Percentiles rank a stretch among this genome's conserved stretches.
These are phyloP conservation scores for Oceanites oceanicus DNA, from an alignment of 2,113 vertebrate species.

Conservation along the genomic window DNA sequence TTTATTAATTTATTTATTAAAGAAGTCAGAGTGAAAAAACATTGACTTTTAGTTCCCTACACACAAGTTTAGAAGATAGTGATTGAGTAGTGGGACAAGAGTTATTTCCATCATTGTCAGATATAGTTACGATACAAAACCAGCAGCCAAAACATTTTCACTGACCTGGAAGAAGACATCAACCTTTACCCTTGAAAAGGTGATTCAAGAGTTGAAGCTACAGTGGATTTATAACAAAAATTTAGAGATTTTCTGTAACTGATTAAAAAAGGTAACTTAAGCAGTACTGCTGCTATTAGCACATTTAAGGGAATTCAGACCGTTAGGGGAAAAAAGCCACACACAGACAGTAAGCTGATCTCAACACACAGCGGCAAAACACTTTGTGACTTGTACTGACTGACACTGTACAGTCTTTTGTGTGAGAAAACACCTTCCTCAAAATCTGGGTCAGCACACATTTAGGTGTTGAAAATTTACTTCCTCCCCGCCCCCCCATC, in stretches of 20 bases:
- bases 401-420: background rate
- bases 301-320: background rate
- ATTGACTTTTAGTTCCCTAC: background rate
- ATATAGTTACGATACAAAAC: background rate
- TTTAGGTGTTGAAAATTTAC: background rate
- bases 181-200: background rate
- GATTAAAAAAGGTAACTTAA: background rate
- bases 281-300: background rate
- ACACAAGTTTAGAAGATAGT: accelerated
- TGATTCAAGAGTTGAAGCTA: background rate
- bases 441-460: background rate
- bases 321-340: background rate
- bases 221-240: background rate
- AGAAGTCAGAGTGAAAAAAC: background rate
- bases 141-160: background rate
- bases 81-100: background rate
- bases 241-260: background rate
- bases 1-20: too few relatives aligned
- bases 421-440: background rate
- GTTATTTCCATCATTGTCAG: background rate
- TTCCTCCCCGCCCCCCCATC: too few relatives aligned
- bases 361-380: background rate
- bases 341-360: background rate
- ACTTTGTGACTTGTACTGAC: background rate
- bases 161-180: background rate